Conservation (phyloP, 2,797 vertebrate species). For the Myotis findleyi region DNA sequence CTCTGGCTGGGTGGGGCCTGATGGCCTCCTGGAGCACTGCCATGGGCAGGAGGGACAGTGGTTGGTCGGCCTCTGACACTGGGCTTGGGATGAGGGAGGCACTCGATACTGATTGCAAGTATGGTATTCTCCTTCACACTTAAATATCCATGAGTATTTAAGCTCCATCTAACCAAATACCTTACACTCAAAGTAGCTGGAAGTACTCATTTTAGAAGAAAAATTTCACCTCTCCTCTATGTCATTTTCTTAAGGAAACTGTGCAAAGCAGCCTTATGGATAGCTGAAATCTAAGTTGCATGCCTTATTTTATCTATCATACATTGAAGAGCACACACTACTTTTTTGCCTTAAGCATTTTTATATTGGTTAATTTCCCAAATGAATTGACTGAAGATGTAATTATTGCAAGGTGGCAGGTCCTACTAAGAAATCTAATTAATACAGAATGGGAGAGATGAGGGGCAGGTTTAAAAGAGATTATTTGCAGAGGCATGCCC, state of each 20-base stretch:
- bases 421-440: conserved; percentile 70
- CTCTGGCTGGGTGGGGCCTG: neutral
- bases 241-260: conserved; percentile 38
- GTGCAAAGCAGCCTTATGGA: neutral
- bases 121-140: neutral
- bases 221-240: neutral
- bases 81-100: neutral
- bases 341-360: conserved; percentile 66
- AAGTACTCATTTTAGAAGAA: neutral
- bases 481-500: conserved; percentile 15
- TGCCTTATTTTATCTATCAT: neutral
- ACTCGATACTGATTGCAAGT: no score
- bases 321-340: neutral
- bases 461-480: neutral
- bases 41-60: neutral
- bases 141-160: neutral
- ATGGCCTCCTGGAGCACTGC: neutral
- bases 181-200: neutral
- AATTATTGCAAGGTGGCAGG: conserved; percentile 61
- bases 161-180: neutral
- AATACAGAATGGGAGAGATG: neutral
- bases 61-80: neutral
- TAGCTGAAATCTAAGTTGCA: neutral
- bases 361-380: conserved; percentile 67
- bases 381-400: conserved; percentile 69